Base-by-base conservation (phyloP, 2,797 vertebrate species). In the Catostomus latipinnis region DNA sequence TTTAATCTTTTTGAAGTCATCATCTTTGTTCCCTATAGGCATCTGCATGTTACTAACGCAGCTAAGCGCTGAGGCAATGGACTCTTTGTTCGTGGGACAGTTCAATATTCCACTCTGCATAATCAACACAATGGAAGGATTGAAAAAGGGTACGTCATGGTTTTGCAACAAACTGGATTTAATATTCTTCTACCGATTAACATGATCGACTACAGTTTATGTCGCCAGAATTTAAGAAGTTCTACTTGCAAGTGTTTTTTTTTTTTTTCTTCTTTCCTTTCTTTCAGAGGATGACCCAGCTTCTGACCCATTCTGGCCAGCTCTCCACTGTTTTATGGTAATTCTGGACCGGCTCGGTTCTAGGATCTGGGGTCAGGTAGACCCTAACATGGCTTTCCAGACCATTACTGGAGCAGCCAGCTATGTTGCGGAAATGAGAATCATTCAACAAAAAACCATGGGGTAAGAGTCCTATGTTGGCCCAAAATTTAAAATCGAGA, bases 271-370 rank as follows among this genome's bases (percentile, higher is more conserved):
- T 22, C 22, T 22, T 22, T 22, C 22, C 22, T 22, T 22, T 22
- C 22, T 22, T 93, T 83, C 85, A 96, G 96, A 92, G 87, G 93
- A 93, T 58, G 91, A 81, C 8, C 63, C 14, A 0, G 16, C 53
- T 43, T 82, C 84, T 69, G 93, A 96, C 84, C 94, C 96, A 14
- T 96, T 96, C 81, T 96, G 96, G 96, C 96, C 96, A 53, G 93
- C 94, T 0, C 87, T 96, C 49, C 95, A 95, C 76, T 96, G 96
- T 87, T 96, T 96, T 87, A 96, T 96, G 95, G 91, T 96, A 81
- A 95, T 96, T 86, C 88, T 96, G 80, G 95, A 96, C 88, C 94
- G 95, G 2, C 91, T 96, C 0, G 96, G 96, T 12, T 95, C 96
- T 71, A 96, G 95, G 86, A 93, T 96, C 3, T 96, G 96, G 96